A percentile compares a stretch with the other conserved stretches of the same genome.
Conservation (phyloP, 2,113 vertebrate species). For the Misgurnus mizolepis region DNA sequence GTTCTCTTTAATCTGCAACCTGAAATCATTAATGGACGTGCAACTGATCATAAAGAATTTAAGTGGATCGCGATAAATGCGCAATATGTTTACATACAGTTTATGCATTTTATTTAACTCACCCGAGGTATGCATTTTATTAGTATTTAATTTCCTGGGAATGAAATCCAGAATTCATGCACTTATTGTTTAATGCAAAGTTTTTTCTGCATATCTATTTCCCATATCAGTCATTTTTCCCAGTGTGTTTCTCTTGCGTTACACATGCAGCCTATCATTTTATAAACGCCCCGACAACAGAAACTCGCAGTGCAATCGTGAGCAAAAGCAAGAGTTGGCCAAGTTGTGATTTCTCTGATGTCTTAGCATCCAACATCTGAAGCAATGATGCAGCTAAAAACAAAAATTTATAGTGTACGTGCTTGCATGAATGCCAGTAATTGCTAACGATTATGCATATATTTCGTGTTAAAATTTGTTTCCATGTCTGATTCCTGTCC, state of each 20-base stretch:
- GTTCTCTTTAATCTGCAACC: background rate
- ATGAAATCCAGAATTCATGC: too few relatives aligned
- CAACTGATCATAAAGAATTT: background rate
- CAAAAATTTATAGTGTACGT: too few relatives aligned
- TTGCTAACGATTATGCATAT: too few relatives aligned
- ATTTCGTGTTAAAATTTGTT: too few relatives aligned
- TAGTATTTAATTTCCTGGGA: too few relatives aligned
- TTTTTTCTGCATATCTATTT: background rate
- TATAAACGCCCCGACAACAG: background rate
- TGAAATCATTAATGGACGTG: background rate
- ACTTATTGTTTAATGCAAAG: too few relatives aligned
- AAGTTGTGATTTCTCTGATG: background rate
- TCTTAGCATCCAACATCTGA: background rate
- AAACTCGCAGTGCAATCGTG: background rate
- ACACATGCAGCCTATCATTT: background rate
- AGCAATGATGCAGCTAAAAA: background rate
- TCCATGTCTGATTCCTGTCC: too few relatives aligned
- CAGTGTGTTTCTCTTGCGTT: background rate
- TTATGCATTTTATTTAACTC: too few relatives aligned
- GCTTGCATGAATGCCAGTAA: too few relatives aligned
- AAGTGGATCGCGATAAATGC: background rate
- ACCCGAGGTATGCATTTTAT: too few relatives aligned
- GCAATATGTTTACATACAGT: background rate
- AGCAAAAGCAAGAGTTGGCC: conserved; percentile 13
- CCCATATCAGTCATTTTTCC: background rate